phyloP scores from a whole-genome alignment of 2,888 invertebrate genomes.

The Spisula subtruncata region DNA sequence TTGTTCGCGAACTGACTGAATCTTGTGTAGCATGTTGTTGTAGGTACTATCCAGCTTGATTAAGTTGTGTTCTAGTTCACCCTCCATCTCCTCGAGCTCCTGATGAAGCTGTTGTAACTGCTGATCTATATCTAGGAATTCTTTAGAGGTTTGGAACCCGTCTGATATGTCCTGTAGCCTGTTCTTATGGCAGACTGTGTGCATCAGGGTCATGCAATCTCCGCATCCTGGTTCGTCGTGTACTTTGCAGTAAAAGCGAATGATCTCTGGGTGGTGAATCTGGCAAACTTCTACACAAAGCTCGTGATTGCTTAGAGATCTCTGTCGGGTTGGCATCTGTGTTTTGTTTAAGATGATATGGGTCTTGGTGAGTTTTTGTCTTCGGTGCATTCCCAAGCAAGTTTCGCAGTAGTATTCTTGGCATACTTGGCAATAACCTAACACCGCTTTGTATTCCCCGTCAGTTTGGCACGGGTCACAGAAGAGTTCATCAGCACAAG shows the following conservation, averaged over 20 bases:
- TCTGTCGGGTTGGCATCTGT: not conserved
- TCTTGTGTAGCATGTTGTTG: not conserved
- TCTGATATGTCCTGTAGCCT: constrained; percentile 1
- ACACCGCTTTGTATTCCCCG: not conserved
- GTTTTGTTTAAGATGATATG: constrained; percentile 2
- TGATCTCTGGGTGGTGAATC: not conserved
- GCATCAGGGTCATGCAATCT: constrained; percentile 16
- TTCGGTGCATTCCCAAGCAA: constrained; percentile 7
- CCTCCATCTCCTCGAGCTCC: too few species aligned
- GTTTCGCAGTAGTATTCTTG: not conserved
- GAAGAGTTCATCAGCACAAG: not conserved
- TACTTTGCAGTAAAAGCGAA: not conserved
- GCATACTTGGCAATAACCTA: not conserved
- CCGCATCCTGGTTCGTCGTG: constrained; percentile 28
- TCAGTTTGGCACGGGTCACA: not conserved
- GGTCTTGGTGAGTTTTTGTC: not conserved
- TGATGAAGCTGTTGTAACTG: not conserved
- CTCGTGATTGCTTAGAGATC: not conserved
- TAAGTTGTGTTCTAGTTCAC: too few species aligned
- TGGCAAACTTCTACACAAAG: not conserved
- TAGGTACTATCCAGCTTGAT: not conserved
- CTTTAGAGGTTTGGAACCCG: not conserved
- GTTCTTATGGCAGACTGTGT: not conserved
- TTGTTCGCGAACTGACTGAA: not conserved
- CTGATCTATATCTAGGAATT: not conserved